Base-by-base conservation (phyloP, 2,888 invertebrate species). In the Scaptomyza tumidula region DNA sequence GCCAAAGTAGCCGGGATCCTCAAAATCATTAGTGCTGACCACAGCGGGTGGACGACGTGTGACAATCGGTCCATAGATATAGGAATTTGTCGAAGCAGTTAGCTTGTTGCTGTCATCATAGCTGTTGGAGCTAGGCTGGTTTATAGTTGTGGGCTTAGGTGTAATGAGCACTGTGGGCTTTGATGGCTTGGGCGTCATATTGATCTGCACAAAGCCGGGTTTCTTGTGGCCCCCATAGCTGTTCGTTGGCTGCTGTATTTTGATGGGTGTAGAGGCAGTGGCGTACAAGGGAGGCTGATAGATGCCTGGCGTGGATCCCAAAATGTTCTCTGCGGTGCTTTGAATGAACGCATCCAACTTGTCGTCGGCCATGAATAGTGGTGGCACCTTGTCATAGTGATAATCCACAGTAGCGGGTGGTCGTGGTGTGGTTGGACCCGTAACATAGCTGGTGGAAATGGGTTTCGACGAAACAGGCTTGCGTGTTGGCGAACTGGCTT, bases 71-170 rank as follows among this genome's bases (percentile, higher is more conserved):
- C 73, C 89, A 80, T 75, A 93, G 76, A 90, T 75, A 62, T 93
- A 93, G 0, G 93, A 92, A 16, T 93, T 93, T 13, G 93, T 93
- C 37, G 78, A 78, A 54, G 75, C 62, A 6, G 53, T 59, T 52
- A 71, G 50, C 59, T 41, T 41, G 16, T 84, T 84, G 49, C 63
- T 67, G 41, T 48, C 55, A 43, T 85, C 78, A 37, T 78, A 65
- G 54, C 82, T 75, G 0, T 82, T 85, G 3, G 89, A 77, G 43
- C 88, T 86, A 5, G 89, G 75, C 33, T 89, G 69, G 67, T 90
- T 91, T 9, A 86, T 78, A 0, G 80, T 85, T 0, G 93, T 93
- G 1, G 95, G 95, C 89, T 95, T 95, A 3, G 95, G 95, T 3
- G 95, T 95, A 11, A 95, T 95, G 6, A 95, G 92, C 2, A 82